Evolutionary conservation across 2,888 invertebrate species (phyloP).

Genomic region (Adelphocoris suturalis): DNA sequence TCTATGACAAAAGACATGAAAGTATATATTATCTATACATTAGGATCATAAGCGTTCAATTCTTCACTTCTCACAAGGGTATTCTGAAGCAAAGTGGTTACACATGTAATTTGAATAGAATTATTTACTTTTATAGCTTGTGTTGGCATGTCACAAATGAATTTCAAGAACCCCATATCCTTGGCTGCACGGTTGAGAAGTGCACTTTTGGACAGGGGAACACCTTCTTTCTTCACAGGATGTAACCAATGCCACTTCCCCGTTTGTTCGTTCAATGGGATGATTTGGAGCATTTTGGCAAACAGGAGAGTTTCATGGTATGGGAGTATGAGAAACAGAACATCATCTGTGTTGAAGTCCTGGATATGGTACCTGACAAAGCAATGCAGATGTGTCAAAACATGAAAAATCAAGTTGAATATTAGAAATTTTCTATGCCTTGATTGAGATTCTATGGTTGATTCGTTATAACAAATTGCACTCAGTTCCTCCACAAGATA

Average conservation of each 20-base stretch:
- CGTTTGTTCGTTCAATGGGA: slow-evolving; percentile 79
- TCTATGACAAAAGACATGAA: too few species aligned
- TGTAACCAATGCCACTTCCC: slow-evolving; percentile 89
- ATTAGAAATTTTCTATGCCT: background rate
- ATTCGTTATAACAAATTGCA: background rate
- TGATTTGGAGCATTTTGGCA: slow-evolving; percentile 87
- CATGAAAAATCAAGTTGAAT: background rate
- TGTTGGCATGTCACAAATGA: slow-evolving; percentile 82
- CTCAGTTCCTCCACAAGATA: too few species aligned
- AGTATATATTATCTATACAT: too few species aligned
- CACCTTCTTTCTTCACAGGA: slow-evolving; percentile 86
- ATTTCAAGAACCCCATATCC: slow-evolving; percentile 83
- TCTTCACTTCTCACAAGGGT: too few species aligned
- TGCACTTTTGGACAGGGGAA: slow-evolving; percentile 85
- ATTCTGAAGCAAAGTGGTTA: too few species aligned
- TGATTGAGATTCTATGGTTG: background rate
- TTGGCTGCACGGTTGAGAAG: slow-evolving; percentile 87
- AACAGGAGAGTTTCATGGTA: slow-evolving; percentile 96
- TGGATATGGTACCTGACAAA: slow-evolving; percentile 88
- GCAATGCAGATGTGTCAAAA: background rate
- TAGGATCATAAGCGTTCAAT: too few species aligned
- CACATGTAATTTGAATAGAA: background rate
- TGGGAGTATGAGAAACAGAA: slow-evolving; percentile 91
- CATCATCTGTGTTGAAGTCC: slow-evolving; percentile 89
- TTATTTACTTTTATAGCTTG: slow-evolving; percentile 81